Conservation (phyloP, 1,140 invertebrate species). For the Anastatus disparis region DNA sequence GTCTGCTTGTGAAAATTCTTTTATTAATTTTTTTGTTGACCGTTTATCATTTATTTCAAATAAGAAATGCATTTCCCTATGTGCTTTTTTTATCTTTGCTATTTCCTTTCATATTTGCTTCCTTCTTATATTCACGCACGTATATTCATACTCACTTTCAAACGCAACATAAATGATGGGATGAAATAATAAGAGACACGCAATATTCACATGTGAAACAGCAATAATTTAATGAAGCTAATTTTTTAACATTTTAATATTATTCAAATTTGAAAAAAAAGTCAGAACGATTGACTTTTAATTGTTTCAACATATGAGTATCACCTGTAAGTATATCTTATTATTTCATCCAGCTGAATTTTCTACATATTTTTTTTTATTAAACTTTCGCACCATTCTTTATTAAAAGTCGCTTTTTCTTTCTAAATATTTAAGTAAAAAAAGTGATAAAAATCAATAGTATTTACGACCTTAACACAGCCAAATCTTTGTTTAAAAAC, state of each 20-base stretch:
- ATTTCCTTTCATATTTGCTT: slow-evolving; percentile 1
- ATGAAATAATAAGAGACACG: too few species aligned
- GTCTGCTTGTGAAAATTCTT: not conserved
- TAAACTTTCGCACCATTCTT: slow-evolving; percentile 30
- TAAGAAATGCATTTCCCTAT: slow-evolving; percentile 23
- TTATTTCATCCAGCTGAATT: too few species aligned
- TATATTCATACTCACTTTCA: slow-evolving; percentile 26
- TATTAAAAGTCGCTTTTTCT: slow-evolving; percentile 25
- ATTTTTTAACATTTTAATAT: too few species aligned
- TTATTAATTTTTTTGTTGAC: not conserved
- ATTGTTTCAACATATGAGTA: too few species aligned
- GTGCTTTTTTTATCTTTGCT: slow-evolving; percentile 4
- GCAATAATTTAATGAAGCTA: too few species aligned
- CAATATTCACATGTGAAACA: too few species aligned
- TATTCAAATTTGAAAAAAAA: too few species aligned
- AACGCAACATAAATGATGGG: slow-evolving; percentile 32
- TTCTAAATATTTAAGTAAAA: slow-evolving; percentile 48
- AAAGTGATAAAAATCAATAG: slow-evolving; percentile 51
- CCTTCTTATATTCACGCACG: slow-evolving; percentile 26
- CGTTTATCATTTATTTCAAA: slow-evolving; percentile 14
- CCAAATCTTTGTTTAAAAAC: slow-evolving; percentile 58
- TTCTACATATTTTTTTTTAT: slow-evolving; percentile 22
- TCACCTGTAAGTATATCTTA: too few species aligned
- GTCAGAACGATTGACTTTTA: too few species aligned
- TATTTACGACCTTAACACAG: slow-evolving; percentile 56